These are phyloP conservation scores for Eilema caniola DNA, from an alignment of 2,888 invertebrate species.

Conservation along the genomic window DNA sequence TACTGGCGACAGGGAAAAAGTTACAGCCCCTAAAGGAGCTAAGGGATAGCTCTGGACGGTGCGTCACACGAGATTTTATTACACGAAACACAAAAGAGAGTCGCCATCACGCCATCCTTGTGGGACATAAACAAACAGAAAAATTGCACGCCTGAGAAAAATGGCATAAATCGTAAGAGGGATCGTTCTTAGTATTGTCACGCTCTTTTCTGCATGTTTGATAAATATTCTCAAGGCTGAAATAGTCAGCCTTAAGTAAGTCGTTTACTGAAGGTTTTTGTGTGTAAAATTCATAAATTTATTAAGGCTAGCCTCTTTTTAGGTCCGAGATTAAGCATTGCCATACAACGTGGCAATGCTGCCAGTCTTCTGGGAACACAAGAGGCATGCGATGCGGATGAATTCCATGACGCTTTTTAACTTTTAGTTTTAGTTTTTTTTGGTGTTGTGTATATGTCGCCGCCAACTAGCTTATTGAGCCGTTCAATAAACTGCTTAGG, in stretches of 20 bases:
- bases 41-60: constrained; percentile 61
- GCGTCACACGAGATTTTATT: constrained; percentile 80
- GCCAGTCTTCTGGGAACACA: too few species aligned
- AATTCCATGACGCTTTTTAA: too few species aligned
- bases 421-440: too few species aligned
- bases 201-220: neutral
- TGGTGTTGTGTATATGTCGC: too few species aligned
- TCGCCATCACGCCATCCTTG: constrained; percentile 65
- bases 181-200: constrained; percentile 23
- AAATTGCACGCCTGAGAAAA: constrained; percentile 58
- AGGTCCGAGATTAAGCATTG: too few species aligned
- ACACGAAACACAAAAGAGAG: constrained; percentile 71
- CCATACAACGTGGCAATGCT: too few species aligned
- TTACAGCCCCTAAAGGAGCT: constrained; percentile 76
- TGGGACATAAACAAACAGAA: constrained; percentile 64
- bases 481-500: too few species aligned
- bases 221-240: constrained; percentile 7
- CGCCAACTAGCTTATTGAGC: too few species aligned
- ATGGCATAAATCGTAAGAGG: constrained; percentile 36
- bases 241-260: neutral
- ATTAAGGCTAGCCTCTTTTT: too few species aligned
- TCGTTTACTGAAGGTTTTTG: constrained; percentile 1
- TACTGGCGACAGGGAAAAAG: constrained; percentile 77
- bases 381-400: too few species aligned
- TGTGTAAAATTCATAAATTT: neutral